Evolutionary conservation across 2,113 vertebrate genomes (phyloP).

Genomic region (Ammodytes marinus): DNA sequence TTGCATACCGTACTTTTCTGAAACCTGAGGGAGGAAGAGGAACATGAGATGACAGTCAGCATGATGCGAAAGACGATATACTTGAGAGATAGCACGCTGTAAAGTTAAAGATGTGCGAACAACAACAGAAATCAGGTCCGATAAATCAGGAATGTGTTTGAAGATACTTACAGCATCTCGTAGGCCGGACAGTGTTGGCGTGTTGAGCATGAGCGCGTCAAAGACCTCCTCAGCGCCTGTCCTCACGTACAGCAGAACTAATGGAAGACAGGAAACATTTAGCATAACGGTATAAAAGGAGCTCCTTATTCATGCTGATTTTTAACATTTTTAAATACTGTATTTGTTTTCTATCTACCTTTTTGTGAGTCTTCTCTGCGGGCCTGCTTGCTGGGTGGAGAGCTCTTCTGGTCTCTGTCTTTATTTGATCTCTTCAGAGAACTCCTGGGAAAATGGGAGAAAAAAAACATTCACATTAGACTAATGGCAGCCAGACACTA

Average conservation of each 20-base stretch:
- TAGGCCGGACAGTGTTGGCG: conserved; percentile 92
- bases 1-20: conserved; percentile 96
- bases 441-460: conserved; percentile 74
- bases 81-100: conserved; percentile 2
- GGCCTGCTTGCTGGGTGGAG: conserved; percentile 85
- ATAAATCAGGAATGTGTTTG: neutral
- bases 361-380: conserved; percentile 90
- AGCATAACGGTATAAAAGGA: neutral
- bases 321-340: neutral
- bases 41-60: conserved; percentile 32
- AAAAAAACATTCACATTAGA: conserved; percentile 28
- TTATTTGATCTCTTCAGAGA: conserved; percentile 89
- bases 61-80: conserved; percentile 14
- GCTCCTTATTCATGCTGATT: neutral
- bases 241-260: conserved; percentile 94
- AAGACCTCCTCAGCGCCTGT: conserved; percentile 93
- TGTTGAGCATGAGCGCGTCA: conserved; percentile 96
- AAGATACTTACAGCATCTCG: conserved; percentile 90
- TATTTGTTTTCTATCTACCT: conserved; percentile 82
- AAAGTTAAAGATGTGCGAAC: neutral
- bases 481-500: neutral
- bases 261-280: conserved; percentile 20
- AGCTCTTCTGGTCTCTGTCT: conserved; percentile 84
- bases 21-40: conserved; percentile 88
- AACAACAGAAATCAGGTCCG: neutral